Conservation (phyloP, 1,140 invertebrate genomes). For the Telenomus remus region DNA sequence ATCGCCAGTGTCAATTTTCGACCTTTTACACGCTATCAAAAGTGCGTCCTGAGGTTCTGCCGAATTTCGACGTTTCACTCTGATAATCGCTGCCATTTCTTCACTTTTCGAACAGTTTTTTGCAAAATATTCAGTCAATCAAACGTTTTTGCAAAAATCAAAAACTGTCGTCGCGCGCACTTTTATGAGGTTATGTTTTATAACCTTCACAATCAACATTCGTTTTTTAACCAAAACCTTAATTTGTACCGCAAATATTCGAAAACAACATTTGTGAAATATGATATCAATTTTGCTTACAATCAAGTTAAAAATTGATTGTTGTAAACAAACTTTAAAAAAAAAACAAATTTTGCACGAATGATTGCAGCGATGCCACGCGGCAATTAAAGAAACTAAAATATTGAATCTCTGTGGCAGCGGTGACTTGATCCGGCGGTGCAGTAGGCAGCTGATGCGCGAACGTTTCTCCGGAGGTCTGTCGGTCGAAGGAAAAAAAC, state of each 20-base stretch:
- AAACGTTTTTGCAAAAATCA: no score
- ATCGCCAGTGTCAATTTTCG: conserved; percentile 12
- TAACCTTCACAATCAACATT: no score
- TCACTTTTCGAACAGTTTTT: not conserved
- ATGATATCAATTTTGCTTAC: no score
- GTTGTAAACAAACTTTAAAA: no score
- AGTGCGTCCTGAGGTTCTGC: conserved; percentile 32
- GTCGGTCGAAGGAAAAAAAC: conserved; percentile 6
- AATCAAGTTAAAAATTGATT: no score
- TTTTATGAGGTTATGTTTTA: no score
- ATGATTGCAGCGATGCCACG: conserved; percentile 24
- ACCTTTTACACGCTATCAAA: conserved; percentile 34
- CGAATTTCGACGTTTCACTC: conserved; percentile 37
- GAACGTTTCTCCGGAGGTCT: conserved; percentile 23
- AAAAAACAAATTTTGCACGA: not conserved
- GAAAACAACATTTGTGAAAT: no score
- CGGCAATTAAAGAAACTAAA: conserved; percentile 60
- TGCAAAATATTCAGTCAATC: not conserved
- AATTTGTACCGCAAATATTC: no score
- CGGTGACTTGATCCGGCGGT: conserved; percentile 37
- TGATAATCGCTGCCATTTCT: conserved; percentile 37
- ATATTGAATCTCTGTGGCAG: conserved; percentile 64
- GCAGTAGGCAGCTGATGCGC: conserved; percentile 21
- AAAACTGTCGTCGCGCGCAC: no score
- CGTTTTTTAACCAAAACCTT: no score